Evolutionary conservation across 2,797 vertebrate genomes (phyloP), one percentile per base, ranked within the genome.

Genomic region (Amniataba percoides): DNA sequence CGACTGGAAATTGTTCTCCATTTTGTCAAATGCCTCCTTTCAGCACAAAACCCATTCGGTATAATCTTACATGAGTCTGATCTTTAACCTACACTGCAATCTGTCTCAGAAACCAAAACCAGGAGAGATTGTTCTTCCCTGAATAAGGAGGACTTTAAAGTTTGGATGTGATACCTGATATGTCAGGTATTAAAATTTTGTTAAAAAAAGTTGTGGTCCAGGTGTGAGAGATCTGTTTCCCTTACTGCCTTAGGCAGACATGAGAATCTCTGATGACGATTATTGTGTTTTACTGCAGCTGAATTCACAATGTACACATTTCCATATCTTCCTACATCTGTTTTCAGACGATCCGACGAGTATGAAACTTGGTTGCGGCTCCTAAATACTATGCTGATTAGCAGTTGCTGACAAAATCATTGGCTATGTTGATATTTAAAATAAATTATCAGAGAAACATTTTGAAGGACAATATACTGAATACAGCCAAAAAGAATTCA

Each of bases 61-160:
- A 21, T 60, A 31, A 57, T 60, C 62, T 57, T 57, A 64, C 51
- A 66, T 82, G 71, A 42, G 46, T 62, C n/a, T 25, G 21, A 60
- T 15, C 74, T 78, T 45, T 31, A 27, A 58, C 45, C 4, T 21
- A 42, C 15, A 14, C 40, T 51, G n/a, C 21, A 65, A 34, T 53
- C 59, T n/a, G 58, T 45, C 23, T 52, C 1, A 3, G 16, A 4
- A 43, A 5, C 42, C 42, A 52, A 25, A 53, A 53, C 23, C 8
- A 71, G 15, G 21, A 65, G 48, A 27, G 15, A 10, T 13, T 9
- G 13, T 12, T 65, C 36, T 23, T 64, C 25, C 53, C 34, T 6
- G 7, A 69, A 46, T 16, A 15, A 16, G 9, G 7, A 68, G 34
- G 31, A 68, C 8, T 59, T 52, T 55, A 40, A 53, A 56, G 51